A percentile compares a stretch with the other conserved stretches of the same genome.
Evolutionary conservation across 2,888 invertebrate genomes (phyloP).

Genomic region (Platycnemis pennipes): DNA sequence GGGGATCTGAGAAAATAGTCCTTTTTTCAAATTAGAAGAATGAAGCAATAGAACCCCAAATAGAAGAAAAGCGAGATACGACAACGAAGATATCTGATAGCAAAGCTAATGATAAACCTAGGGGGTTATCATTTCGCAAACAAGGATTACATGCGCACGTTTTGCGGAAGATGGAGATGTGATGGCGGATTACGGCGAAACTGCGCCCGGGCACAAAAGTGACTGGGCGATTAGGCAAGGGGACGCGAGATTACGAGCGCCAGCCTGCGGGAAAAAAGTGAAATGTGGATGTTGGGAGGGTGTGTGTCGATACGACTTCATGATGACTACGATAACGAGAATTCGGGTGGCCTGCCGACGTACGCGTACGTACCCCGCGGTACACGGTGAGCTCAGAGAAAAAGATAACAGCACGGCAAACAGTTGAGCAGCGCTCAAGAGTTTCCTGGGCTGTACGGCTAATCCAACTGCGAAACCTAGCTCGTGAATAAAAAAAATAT

Average conservation of each 20-base stretch:
- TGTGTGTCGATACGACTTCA: background rate
- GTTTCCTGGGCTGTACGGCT: background rate
- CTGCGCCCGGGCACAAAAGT: background rate
- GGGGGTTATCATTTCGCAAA: background rate
- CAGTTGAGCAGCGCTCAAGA: background rate
- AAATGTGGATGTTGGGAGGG: background rate
- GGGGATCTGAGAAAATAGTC: too few relatives aligned
- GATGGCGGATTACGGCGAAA: background rate
- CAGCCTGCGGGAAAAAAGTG: background rate
- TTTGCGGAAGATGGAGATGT: background rate
- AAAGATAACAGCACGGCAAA: background rate
- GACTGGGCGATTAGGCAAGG: background rate
- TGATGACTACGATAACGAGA: background rate
- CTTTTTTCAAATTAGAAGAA: too few relatives aligned
- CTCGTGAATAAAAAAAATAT: too few relatives aligned
- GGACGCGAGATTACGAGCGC: background rate
- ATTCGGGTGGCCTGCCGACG: background rate
- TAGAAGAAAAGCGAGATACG: too few relatives aligned
- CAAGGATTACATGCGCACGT: background rate
- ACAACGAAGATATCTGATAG: too few relatives aligned
- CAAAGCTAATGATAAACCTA: too few relatives aligned
- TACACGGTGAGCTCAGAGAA: background rate
- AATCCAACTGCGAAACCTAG: too few relatives aligned
- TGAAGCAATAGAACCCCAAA: too few relatives aligned
- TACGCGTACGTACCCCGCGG: background rate